Base-by-base conservation (phyloP, 2,113 vertebrate species). In the Nettapus auritus region DNA sequence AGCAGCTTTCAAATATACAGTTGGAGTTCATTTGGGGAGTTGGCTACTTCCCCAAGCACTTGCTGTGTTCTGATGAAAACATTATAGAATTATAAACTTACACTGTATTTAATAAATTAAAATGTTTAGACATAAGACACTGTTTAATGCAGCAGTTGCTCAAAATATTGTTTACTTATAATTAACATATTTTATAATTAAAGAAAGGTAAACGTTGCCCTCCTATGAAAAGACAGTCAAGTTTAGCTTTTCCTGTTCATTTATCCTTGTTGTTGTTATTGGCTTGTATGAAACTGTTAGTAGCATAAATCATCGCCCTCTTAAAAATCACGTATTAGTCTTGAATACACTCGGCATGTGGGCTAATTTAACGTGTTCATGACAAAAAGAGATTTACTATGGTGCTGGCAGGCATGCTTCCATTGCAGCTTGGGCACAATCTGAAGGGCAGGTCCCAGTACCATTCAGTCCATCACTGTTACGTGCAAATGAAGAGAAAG, bases 121-220 rank as follows among this genome's bases (percentile, higher is more conserved):
- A 94, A 70, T 25, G 2, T 68, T 90, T 60, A 92, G 31, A 22
- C 33, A 79, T 53, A 90, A 52, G 13, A 60, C 46, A 48, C 20
- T 74, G 12, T 59, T 78, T 76, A 52, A 78, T 31, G 22, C 4
- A 74, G 34, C 21, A 79, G 18, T 90, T 82, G 23, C 56, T 87
- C 11, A 86, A 86, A 91, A 82, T 68, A 64, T 3, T 29, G 3
- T n/a, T 89, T 1, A 26, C 71, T 92, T 92, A 40, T 28, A 82
- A 66, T 40, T 40, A 25, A n/a, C 44, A 26, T 13, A 79, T 2
- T 74, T 90, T 21, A 62, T 73, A 36, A 59, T 78, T 91, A 93
- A 67, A 89, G 46, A 80, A 89, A 88, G n/a, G 9, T 50, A 94
- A 93, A 90, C 13, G 56, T 77, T 86, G n/a, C 36, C 64, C 83